These are phyloP conservation scores for Azorinus chamasolen DNA, from an alignment of 2,888 invertebrate genomes.

Conservation along the genomic window DNA sequence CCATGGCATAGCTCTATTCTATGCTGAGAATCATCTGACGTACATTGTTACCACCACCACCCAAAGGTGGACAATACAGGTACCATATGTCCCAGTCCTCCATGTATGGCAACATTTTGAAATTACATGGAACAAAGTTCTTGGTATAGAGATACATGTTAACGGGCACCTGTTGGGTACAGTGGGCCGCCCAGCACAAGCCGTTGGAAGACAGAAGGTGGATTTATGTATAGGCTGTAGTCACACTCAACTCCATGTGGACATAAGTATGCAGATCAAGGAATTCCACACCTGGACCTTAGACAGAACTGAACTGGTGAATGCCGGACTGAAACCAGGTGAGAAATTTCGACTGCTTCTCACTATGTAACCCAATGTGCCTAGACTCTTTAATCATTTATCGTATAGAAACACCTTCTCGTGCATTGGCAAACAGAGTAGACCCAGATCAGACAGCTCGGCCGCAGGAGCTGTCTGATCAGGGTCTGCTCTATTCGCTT, in stretches of 20 bases:
- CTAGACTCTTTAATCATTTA: too few relatives aligned
- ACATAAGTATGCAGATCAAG: constrained; percentile 51
- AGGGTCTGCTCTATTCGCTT: too few relatives aligned
- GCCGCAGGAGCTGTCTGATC: too few relatives aligned
- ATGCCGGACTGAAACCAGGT: constrained; percentile 50
- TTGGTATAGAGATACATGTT: constrained; percentile 65
- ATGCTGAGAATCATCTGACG: constrained; percentile 49
- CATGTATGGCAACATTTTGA: constrained; percentile 71
- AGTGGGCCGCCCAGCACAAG: constrained; percentile 39
- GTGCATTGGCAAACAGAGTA: too few relatives aligned
- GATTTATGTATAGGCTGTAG: constrained; percentile 59
- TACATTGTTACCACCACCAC: constrained; percentile 70
- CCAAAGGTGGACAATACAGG: constrained; percentile 59
- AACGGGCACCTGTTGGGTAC: constrained; percentile 66
- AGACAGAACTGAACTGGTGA: constrained; percentile 63
- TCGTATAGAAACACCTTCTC: too few relatives aligned
- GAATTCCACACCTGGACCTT: constrained; percentile 59
- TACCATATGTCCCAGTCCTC: constrained; percentile 48
- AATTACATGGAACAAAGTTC: constrained; percentile 69
- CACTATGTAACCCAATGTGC: too few relatives aligned
- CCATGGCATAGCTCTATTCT: constrained; percentile 67
- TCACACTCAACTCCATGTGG: constrained; percentile 26
- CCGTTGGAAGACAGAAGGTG: constrained; percentile 23
- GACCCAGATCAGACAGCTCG: too few relatives aligned
- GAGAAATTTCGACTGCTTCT: constrained; percentile 1